Evolutionary conservation across 2,797 vertebrate genomes (phyloP).

Genomic region (Nasua narica): DNA sequence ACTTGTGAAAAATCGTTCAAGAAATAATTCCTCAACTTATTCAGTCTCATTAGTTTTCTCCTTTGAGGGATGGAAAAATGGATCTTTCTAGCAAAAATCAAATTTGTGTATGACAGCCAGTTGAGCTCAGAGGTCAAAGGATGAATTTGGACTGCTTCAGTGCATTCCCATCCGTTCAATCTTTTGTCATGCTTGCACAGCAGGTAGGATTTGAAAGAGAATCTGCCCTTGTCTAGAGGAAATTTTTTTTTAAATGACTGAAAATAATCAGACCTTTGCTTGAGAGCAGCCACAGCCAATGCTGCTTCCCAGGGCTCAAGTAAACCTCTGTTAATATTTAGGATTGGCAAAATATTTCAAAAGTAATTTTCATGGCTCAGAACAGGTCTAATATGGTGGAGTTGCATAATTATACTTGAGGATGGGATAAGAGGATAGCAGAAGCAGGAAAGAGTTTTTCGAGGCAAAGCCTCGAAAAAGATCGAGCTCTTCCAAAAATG

Average conservation of each 20-base stretch:
- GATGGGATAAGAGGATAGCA: background rate
- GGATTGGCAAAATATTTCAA: background rate
- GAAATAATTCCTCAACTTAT: conserved; percentile 50
- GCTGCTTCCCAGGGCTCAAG: background rate
- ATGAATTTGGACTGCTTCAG: conserved; percentile 59
- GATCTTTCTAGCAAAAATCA: conserved; percentile 67
- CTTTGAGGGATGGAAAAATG: conserved; percentile 46
- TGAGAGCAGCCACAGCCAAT: background rate
- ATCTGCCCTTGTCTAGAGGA: background rate
- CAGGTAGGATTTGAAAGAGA: background rate
- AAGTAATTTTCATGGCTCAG: background rate
- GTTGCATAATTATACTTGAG: background rate
- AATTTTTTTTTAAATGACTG: background rate
- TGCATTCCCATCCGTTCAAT: conserved; percentile 46
- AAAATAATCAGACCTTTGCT: background rate
- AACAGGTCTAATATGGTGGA: background rate
- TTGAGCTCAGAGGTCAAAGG: conserved; percentile 59
- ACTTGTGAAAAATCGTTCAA: conserved; percentile 33
- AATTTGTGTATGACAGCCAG: conserved; percentile 63
- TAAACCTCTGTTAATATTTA: background rate
- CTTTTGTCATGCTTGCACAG: conserved; percentile 50
- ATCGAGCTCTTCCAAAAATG: background rate
- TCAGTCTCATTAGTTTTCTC: conserved; percentile 43
- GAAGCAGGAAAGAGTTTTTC: background rate
- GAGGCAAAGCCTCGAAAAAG: background rate